A percentile compares a stretch with the other conserved stretches of the same genome.
Evolutionary conservation across 2,797 vertebrate species (phyloP).

Genomic region (Cyprinella venusta): DNA sequence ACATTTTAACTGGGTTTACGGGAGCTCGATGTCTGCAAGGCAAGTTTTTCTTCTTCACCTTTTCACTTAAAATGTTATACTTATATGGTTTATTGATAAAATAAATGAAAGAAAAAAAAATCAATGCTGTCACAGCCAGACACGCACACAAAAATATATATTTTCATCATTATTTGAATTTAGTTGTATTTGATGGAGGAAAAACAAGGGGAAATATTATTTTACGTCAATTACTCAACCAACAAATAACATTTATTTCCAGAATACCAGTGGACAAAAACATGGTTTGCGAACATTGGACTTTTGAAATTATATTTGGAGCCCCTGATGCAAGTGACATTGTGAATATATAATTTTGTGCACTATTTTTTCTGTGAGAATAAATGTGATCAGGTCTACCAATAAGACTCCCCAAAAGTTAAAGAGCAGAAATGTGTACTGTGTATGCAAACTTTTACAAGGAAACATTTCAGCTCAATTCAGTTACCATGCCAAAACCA

Average conservation of each 20-base stretch:
- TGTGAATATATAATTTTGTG: not conserved
- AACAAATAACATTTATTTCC: not conserved
- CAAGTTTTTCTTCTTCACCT: not conserved
- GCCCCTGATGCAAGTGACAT: not conserved
- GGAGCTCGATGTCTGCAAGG: not conserved
- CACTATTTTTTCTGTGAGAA: not conserved
- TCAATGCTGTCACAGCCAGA: no score
- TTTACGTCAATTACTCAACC: not conserved
- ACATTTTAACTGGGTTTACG: not conserved
- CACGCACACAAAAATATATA: no score
- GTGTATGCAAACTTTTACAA: not conserved
- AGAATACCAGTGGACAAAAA: not conserved
- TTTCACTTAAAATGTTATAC: not conserved
- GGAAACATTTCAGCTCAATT: not conserved
- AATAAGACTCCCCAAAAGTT: not conserved
- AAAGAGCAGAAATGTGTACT: not conserved
- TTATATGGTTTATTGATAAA: not conserved
- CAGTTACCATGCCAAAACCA: conserved; percentile 6
- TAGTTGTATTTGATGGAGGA: not conserved
- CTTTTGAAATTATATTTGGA: not conserved
- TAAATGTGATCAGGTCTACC: not conserved
- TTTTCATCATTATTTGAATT: no score
- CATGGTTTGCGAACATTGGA: not conserved
- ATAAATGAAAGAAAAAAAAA: no score
- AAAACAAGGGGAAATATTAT: not conserved